Evolutionary conservation across 2,797 vertebrate genomes (phyloP).

Genomic region (Balearica regulorum): DNA sequence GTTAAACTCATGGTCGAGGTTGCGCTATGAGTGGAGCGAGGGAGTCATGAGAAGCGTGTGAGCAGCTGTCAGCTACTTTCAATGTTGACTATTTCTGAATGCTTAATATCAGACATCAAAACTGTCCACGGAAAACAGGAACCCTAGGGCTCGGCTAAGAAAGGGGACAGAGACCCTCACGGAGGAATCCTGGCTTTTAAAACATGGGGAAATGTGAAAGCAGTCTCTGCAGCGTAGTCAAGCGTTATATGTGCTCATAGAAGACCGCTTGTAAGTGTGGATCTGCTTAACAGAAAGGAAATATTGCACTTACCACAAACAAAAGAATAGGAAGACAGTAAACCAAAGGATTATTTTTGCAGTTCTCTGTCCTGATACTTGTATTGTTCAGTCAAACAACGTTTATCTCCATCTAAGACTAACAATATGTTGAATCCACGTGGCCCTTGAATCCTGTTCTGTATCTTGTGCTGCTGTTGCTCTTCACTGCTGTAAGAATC

Average conservation of each 20-base stretch:
- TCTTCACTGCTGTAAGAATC: neutral
- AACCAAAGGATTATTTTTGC: neutral
- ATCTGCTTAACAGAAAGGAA: neutral
- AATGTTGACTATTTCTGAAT: neutral
- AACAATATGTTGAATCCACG: accelerated
- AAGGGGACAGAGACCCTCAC: neutral
- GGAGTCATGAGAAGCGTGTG: neutral
- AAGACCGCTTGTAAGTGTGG: neutral
- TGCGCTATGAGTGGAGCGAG: neutral
- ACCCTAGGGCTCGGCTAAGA: neutral
- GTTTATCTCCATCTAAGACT: accelerated
- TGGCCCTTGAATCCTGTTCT: neutral
- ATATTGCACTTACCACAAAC: accelerated
- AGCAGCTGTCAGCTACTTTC: neutral
- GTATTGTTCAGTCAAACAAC: neutral
- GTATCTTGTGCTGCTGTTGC: neutral
- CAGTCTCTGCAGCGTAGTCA: neutral
- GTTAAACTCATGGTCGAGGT: neutral
- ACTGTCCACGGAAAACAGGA: accelerated
- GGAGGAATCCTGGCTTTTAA: neutral
- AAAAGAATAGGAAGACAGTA: accelerated
- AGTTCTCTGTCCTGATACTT: neutral
- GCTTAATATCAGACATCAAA: accelerated
- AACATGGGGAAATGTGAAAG: neutral
- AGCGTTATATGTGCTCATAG: accelerated